Evolutionary conservation across 2,113 vertebrate species (phyloP).

Genomic region (Sterrhoptilus dennistouni): DNA sequence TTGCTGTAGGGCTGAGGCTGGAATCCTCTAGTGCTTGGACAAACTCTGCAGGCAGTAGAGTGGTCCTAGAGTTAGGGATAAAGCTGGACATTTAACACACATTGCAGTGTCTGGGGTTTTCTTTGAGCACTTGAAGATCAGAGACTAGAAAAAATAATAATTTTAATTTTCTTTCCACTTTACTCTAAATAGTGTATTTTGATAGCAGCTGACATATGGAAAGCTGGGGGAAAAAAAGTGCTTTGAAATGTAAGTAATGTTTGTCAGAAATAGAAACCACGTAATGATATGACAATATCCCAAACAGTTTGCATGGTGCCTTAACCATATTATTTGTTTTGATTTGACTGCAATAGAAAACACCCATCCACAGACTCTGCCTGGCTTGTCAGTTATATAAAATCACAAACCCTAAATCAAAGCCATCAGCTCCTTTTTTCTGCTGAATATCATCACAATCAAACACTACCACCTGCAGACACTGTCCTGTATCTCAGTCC

Average conservation of each 20-base stretch:
- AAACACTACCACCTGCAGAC: conserved; percentile 38
- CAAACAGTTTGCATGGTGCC: not conserved
- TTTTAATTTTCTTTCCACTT: not conserved
- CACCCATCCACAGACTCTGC: not conserved
- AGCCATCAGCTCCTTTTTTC: not conserved
- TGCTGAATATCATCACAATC: not conserved
- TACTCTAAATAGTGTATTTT: not conserved
- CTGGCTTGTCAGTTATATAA: not conserved
- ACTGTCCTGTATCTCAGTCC: not conserved
- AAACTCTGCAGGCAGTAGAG: not conserved
- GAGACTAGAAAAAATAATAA: not conserved
- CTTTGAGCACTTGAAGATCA: not conserved
- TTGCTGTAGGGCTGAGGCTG: not conserved
- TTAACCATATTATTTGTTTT: conserved; percentile 23
- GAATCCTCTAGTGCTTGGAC: not conserved
- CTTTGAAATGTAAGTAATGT: not conserved
- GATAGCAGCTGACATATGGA: conserved; percentile 27
- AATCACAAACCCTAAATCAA: conserved; percentile 1
- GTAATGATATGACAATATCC: not conserved
- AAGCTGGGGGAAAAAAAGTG: not conserved
- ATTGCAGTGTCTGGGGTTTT: not conserved
- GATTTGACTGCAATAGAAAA: not conserved
- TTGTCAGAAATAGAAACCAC: conserved; percentile 16
- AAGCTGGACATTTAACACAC: not conserved
- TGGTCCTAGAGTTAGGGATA: not conserved